These are phyloP conservation scores for Amphimedon queenslandica DNA, from an alignment of 37 sponge, comb jelly and placozoan species.

Conservation along the genomic window DNA sequence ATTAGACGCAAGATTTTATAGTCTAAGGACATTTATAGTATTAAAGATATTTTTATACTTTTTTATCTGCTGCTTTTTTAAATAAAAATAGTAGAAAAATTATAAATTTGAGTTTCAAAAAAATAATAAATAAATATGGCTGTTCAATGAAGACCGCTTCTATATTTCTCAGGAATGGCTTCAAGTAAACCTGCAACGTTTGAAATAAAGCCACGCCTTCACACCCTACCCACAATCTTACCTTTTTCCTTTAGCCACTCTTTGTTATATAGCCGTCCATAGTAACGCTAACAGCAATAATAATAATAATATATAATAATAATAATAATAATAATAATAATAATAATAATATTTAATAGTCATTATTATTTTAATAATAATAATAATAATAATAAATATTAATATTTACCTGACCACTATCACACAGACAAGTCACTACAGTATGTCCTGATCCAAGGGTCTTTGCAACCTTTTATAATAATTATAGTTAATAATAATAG, in stretches of 20 bases:
- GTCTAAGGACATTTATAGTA: too few relatives aligned
- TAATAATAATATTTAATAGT: background rate
- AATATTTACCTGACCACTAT: conserved; percentile 71
- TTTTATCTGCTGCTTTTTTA: too few relatives aligned
- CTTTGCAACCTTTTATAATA: conserved; percentile 55
- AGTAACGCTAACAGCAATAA: conserved; percentile 62
- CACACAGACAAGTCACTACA: conserved; percentile 84
- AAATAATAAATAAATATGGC: too few relatives aligned
- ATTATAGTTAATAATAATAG: background rate
- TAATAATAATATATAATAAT: background rate
- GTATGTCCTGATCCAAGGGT: conserved; percentile 79
- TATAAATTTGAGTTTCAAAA: background rate
- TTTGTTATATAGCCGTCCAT: conserved; percentile 58
- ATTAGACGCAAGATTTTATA: too few relatives aligned
- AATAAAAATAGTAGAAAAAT: too few relatives aligned
- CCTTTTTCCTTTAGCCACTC: conserved; percentile 51
- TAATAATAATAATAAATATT: background rate
- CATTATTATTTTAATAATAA: too few relatives aligned
- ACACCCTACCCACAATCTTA: background rate
- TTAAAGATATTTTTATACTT: too few relatives aligned
- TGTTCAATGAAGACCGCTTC: conserved; percentile 16
- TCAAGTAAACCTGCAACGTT: conserved; percentile 31
- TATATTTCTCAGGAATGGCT: conserved; percentile 40
- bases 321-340: conserved; percentile 54
- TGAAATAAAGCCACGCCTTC: background rate